Conservation (phyloP, 2,797 vertebrate genomes). For the Coracias cyanogaster region DNA sequence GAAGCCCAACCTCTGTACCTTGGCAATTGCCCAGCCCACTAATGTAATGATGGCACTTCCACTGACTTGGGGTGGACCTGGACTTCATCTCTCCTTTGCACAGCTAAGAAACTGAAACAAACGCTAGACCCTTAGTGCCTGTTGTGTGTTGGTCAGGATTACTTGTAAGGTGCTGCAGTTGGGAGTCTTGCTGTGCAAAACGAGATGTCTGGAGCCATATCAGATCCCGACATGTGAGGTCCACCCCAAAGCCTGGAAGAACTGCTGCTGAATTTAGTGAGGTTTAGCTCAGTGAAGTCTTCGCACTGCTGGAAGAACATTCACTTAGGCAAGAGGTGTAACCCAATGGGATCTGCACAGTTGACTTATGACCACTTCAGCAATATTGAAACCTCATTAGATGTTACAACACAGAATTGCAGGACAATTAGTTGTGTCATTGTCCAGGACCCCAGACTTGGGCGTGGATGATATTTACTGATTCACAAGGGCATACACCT, state of each 20-base stretch:
- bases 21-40: neutral
- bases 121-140: neutral
- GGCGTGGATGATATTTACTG: neutral
- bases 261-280: neutral
- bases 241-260: neutral
- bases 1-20: neutral
- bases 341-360: neutral
- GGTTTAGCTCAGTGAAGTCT: neutral
- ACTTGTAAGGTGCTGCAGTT: neutral
- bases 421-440: neutral
- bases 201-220: neutral
- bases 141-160: neutral
- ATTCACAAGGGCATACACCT: conserved; percentile 5
- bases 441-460: neutral
- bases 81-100: neutral
- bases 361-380: neutral
- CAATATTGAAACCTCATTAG: neutral
- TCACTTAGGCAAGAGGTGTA: neutral
- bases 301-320: neutral
- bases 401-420: neutral
- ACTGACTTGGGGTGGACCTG: neutral
- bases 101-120: neutral
- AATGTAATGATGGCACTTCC: neutral
- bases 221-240: neutral
- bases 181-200: neutral